Evolutionary conservation across 2,797 vertebrate species (phyloP).

Genomic region (Arrhamphus sclerolepis): DNA sequence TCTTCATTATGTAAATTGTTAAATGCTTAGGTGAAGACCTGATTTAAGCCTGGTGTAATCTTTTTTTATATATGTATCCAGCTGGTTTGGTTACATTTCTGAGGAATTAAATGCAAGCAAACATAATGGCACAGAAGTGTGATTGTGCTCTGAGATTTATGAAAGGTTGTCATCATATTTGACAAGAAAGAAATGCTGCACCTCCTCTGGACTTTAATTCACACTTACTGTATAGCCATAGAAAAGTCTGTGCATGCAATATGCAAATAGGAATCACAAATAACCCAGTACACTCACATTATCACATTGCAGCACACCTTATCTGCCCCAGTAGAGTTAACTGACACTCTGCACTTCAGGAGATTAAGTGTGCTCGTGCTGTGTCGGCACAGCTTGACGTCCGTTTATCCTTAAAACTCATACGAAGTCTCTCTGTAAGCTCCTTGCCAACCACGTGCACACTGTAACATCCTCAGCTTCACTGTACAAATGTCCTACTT

Average conservation of each 20-base stretch:
- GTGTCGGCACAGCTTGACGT: conserved; percentile 65
- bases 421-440: conserved; percentile 47
- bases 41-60: no score
- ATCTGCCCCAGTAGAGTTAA: conserved; percentile 67
- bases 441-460: conserved; percentile 26
- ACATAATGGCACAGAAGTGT: not conserved
- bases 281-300: conserved; percentile 11
- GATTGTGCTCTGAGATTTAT: no score
- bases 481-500: conserved; percentile 24
- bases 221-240: conserved; percentile 7
- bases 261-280: conserved; percentile 16
- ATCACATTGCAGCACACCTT: conserved; percentile 52
- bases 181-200: not conserved
- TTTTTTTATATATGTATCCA: no score
- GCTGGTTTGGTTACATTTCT: conserved; percentile 1
- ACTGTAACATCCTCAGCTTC: conserved; percentile 17
- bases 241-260: not conserved
- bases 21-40: no score
- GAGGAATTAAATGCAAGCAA: not conserved
- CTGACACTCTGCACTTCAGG: conserved; percentile 66
- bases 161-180: no score
- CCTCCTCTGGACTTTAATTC: conserved; percentile 23
- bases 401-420: conserved; percentile 53
- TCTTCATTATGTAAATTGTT: no score
- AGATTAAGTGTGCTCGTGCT: conserved; percentile 73